Percentiles rank a stretch among this genome's conserved stretches.
phyloP scores from a whole-genome alignment of 2,113 vertebrate species.

The Sceloporus tristichus region DNA sequence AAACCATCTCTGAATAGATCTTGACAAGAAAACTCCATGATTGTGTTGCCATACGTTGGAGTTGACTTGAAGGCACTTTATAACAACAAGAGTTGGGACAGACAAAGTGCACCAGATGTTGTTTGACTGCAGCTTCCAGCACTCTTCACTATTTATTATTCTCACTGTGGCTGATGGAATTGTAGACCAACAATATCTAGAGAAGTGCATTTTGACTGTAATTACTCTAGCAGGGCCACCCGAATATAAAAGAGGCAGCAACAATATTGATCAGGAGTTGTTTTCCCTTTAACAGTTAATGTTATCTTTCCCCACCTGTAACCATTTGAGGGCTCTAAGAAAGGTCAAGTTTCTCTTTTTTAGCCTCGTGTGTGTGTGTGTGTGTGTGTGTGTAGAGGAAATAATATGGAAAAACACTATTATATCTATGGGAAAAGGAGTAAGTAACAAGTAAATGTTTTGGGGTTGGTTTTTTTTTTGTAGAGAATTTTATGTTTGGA shows the following conservation, averaged over 20 bases:
- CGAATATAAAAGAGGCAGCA: background rate
- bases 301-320: background rate
- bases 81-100: no score
- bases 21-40: no score
- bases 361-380: no score
- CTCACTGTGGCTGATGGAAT: no score
- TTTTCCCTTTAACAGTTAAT: background rate
- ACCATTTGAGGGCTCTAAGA: background rate
- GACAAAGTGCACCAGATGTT: no score
- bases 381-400: background rate
- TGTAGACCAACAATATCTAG: no score
- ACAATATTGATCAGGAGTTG: background rate
- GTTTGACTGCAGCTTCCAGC: no score
- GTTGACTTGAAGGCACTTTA: no score
- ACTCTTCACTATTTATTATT: no score
- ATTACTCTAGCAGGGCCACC: background rate
- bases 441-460: background rate
- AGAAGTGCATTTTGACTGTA: no score
- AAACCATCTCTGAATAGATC: no score
- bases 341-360: background rate
- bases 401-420: background rate
- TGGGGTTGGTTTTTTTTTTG: background rate
- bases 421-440: background rate
- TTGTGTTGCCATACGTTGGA: no score
- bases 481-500: background rate